Conservation (phyloP, 2,113 vertebrate species). For the Quiscalus mexicanus region DNA sequence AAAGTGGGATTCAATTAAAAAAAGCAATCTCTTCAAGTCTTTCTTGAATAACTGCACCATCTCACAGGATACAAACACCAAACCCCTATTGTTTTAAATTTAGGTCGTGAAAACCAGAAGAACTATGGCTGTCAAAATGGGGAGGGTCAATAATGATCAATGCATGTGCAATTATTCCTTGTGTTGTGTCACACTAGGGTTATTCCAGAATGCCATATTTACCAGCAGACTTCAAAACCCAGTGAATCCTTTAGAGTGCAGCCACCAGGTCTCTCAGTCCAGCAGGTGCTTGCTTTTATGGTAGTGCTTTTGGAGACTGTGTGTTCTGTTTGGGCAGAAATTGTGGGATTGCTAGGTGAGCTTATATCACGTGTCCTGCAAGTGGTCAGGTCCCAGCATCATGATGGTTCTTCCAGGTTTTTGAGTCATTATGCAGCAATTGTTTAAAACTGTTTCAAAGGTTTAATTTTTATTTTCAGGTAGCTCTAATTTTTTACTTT, state of each 20-base stretch:
- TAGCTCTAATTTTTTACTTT: neutral
- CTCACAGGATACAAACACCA: neutral
- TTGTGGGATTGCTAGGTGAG: neutral
- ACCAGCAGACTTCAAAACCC: neutral
- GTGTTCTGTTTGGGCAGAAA: neutral
- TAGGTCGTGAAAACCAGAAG: neutral
- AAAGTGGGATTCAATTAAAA: neutral
- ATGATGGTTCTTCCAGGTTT: neutral
- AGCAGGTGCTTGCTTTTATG: neutral
- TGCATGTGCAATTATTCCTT: neutral
- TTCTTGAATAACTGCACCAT: neutral
- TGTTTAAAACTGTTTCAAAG: neutral
- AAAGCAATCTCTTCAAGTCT: neutral
- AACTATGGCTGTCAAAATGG: neutral
- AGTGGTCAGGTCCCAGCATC: neutral
- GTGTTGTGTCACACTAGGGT: neutral
- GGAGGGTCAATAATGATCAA: rapidly evolving
- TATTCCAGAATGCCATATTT: neutral
- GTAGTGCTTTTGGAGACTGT: neutral
- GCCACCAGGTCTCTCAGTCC: neutral
- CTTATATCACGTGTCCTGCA: rapidly evolving
- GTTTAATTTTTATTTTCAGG: neutral
- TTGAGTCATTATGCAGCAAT: neutral
- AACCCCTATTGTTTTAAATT: neutral
- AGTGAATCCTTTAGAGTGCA: neutral